Evolutionary conservation across 2,888 invertebrate species (phyloP).

Genomic region (Hirudinaria manillensis): DNA sequence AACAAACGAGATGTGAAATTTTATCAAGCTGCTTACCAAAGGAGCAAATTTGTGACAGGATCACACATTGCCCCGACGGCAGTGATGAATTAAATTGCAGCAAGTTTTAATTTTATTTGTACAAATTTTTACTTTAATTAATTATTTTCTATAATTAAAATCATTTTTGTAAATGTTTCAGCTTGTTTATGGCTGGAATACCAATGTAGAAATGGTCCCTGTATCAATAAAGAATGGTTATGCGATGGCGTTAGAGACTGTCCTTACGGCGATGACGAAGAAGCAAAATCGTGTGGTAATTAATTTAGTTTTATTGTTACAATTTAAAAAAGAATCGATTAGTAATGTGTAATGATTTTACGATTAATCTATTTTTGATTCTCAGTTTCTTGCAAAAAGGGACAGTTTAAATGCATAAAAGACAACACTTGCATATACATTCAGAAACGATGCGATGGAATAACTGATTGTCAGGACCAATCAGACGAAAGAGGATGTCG

Average conservation of each 20-base stretch:
- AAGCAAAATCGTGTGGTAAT: background rate
- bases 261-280: background rate
- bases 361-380: too few species aligned
- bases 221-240: background rate
- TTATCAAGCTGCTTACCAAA: too few species aligned
- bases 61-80: too few species aligned
- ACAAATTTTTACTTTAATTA: too few species aligned
- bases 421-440: constrained; percentile 41
- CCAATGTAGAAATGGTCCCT: background rate
- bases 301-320: background rate
- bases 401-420: too few species aligned
- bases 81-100: too few species aligned
- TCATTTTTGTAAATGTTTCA: background rate
- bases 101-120: too few species aligned
- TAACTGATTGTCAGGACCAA: constrained; percentile 40
- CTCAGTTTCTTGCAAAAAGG: too few species aligned
- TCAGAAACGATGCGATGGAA: constrained; percentile 41
- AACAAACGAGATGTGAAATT: background rate
- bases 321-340: background rate
- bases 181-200: background rate
- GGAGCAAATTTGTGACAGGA: too few species aligned
- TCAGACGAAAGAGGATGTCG: constrained; percentile 34
- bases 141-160: background rate
- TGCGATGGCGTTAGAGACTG: constrained; percentile 2
- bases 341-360: background rate